Percentiles rank a stretch among this genome's conserved stretches.
These are phyloP conservation scores for Eilema caniola DNA, from an alignment of 2,888 invertebrate genomes.

Conservation along the genomic window DNA sequence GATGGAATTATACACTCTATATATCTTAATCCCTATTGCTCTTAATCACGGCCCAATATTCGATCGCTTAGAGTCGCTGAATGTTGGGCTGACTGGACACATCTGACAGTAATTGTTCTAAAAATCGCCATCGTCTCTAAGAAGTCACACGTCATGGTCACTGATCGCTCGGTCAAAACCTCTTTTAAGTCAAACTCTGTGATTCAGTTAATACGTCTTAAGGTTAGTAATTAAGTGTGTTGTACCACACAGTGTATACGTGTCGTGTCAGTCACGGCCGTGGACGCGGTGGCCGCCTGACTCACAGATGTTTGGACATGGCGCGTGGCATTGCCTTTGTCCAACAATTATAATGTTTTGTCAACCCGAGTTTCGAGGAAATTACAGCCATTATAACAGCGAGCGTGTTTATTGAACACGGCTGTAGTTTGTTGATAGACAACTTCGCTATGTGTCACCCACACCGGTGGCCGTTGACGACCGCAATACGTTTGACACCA, in stretches of 20 bases:
- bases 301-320: conserved; percentile 75
- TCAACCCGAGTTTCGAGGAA: conserved; percentile 77
- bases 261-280: conserved; percentile 30
- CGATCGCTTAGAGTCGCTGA: too few species aligned
- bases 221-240: background rate
- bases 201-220: background rate
- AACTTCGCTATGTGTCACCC: conserved; percentile 39
- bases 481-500: conserved; percentile 24
- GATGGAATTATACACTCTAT: too few species aligned
- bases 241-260: conserved; percentile 6
- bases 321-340: conserved; percentile 84
- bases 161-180: background rate
- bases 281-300: conserved; percentile 50
- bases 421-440: conserved; percentile 46
- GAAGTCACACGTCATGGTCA: background rate
- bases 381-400: conserved; percentile 62
- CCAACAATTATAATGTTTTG: conserved; percentile 69
- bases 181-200: background rate
- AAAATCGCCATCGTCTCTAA: too few species aligned
- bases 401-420: conserved; percentile 69
- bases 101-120: too few species aligned
- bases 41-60: too few species aligned
- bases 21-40: too few species aligned
- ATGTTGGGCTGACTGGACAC: too few species aligned
- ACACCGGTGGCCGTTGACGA: conserved; percentile 11